phyloP scores from a whole-genome alignment of 1,140 invertebrate genomes.

The Drosophila jambulina region DNA sequence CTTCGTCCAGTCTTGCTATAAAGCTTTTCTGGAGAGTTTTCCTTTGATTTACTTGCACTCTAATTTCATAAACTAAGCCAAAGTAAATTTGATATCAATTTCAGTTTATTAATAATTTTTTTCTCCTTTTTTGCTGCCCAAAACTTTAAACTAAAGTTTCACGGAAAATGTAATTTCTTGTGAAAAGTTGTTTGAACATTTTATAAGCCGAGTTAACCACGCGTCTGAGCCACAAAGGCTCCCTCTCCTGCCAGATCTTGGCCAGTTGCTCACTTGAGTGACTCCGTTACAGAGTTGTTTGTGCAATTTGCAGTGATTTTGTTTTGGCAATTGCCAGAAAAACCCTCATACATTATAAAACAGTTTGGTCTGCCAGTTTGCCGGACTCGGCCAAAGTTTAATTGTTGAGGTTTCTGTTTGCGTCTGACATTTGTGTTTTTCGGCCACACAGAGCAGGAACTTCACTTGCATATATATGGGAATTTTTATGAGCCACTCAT shows the following conservation, averaged over 20 bases:
- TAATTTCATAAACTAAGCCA: neutral
- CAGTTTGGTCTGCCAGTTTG: slow-evolving; percentile 70
- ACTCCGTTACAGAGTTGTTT: slow-evolving; percentile 23
- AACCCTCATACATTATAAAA: slow-evolving; percentile 70
- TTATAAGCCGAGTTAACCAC: slow-evolving; percentile 31
- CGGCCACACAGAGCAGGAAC: slow-evolving; percentile 8
- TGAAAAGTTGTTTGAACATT: slow-evolving; percentile 4
- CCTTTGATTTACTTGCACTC: neutral
- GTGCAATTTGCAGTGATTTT: slow-evolving; percentile 53
- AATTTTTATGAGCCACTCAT: slow-evolving; percentile 50
- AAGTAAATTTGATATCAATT: slow-evolving; percentile 1
- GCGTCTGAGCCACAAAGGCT: slow-evolving; percentile 44
- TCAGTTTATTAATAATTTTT: neutral
- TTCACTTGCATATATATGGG: slow-evolving; percentile 47
- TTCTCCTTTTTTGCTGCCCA: neutral
- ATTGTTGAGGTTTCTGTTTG: slow-evolving; percentile 67
- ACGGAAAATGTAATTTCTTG: neutral
- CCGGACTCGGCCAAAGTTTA: slow-evolving; percentile 70
- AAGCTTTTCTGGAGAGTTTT: slow-evolving; percentile 24
- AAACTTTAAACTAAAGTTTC: neutral
- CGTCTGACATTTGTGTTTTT: slow-evolving; percentile 65
- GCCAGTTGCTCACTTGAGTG: slow-evolving; percentile 27
- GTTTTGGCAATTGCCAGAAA: slow-evolving; percentile 56
- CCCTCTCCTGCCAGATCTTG: slow-evolving; percentile 8
- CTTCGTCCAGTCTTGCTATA: slow-evolving; percentile 20